A percentile compares a stretch with the other conserved stretches of the same genome.
These are phyloP conservation scores for Cyphomyrus plagiostoma DNA, from an alignment of 2,113 vertebrate genomes.

Conservation along the genomic window DNA sequence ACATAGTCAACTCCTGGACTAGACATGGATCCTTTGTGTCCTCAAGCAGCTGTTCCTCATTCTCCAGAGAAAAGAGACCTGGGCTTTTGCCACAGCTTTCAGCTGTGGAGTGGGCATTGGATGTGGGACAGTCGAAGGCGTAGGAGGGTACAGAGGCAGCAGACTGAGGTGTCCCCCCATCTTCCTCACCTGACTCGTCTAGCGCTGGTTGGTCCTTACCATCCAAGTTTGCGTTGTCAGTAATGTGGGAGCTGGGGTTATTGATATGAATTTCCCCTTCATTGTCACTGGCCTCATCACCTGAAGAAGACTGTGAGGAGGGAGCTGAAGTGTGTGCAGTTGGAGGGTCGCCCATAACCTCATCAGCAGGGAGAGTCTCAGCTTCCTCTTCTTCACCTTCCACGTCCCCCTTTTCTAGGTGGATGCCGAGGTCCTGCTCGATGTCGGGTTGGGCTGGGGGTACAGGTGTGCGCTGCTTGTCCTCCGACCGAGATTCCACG, in stretches of 20 bases:
- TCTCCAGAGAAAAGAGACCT: conserved; percentile 66
- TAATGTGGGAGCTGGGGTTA: conserved; percentile 25
- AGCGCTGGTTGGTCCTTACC: conserved; percentile 43
- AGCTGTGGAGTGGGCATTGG: conserved; percentile 55
- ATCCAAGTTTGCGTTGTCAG: conserved; percentile 31
- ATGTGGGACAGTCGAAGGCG: conserved; percentile 58
- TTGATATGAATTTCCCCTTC: conserved; percentile 62
- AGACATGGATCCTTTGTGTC: conserved; percentile 50
- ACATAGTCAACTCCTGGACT: conserved; percentile 36
- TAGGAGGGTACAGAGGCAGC: conserved; percentile 59
- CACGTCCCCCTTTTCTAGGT: conserved; percentile 36
- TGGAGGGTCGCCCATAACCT: conserved; percentile 47
- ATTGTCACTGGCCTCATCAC: conserved; percentile 62
- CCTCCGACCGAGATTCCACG: conserved; percentile 43
- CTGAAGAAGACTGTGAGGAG: conserved; percentile 57
- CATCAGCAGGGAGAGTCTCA: conserved; percentile 55
- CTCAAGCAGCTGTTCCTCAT: conserved; percentile 51
- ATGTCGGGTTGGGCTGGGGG: conserved; percentile 38
- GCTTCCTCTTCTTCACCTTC: conserved; percentile 49
- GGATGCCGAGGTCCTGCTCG: conserved; percentile 48
- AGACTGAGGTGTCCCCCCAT: conserved; percentile 54
- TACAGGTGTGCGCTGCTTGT: conserved; percentile 26
- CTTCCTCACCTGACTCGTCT: conserved; percentile 34
- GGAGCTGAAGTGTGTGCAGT: conserved; percentile 50
- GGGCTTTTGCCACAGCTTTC: conserved; percentile 67